phyloP scores from a whole-genome alignment of 2,888 invertebrate species.

The Anoplius nigerrimus region DNA sequence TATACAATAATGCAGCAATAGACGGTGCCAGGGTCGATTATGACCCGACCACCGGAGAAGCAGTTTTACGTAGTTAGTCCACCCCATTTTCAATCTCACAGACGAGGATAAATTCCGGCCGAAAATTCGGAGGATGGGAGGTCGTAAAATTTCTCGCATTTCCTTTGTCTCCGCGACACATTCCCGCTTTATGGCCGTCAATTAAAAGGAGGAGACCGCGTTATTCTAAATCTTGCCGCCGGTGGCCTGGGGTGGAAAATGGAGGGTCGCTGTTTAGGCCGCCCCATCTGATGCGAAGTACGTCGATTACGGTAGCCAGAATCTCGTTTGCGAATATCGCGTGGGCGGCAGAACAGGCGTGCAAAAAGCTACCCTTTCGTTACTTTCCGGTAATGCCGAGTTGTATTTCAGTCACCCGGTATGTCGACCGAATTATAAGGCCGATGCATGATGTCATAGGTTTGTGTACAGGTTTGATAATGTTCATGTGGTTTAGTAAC shows the following conservation, averaged over 20 bases:
- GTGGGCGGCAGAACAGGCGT: not conserved
- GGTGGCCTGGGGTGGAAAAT: not conserved
- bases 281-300: constrained; percentile 8
- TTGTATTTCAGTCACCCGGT: too few relatives aligned
- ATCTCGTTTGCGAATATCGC: constrained; percentile 15
- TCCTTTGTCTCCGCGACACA: constrained; percentile 13
- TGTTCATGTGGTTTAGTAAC: too few relatives aligned
- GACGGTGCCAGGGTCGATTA: too few relatives aligned
- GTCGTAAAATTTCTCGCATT: constrained; percentile 27
- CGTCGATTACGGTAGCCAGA: constrained; percentile 36
- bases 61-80: too few relatives aligned
- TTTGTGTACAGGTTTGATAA: too few relatives aligned
- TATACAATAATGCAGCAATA: too few relatives aligned
- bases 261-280: not conserved
- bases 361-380: constrained; percentile 6
- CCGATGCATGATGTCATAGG: too few relatives aligned
- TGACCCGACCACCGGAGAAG: too few relatives aligned
- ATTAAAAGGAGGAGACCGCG: constrained; percentile 29
- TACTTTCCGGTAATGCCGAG: constrained; percentile 21
- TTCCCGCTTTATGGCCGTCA: constrained; percentile 22
- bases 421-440: too few relatives aligned
- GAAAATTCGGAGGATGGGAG: not conserved
- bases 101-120: too few relatives aligned
- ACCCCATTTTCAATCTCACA: too few relatives aligned
- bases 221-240: constrained; percentile 23